Base-by-base conservation (phyloP, 2,113 vertebrate species). In the Tenebrosternarchus preto region DNA sequence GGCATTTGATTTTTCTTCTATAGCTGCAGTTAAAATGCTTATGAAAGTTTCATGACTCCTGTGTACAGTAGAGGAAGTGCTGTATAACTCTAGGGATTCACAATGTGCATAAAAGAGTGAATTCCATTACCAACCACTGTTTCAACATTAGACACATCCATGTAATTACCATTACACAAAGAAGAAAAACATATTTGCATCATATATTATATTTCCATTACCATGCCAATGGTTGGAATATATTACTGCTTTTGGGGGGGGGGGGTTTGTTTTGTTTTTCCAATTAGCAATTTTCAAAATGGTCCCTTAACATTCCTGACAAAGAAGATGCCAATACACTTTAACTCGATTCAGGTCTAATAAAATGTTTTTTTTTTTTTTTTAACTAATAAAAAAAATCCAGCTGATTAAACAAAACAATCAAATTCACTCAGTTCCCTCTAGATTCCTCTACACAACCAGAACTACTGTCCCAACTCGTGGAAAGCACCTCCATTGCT, bases 41-140 rank as follows among this genome's bases (percentile, higher is more conserved):
- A 86, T 86, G 80, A 84, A 86, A 76, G 60, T 80, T 86, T 80
- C 76, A 86, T 81, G 57, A 22, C 43, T 59, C 46, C 64, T 68
- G 25, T 64, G 56, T 80, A 79, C 76, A 82, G 77, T 69, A 68
- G 25, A 43, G 27, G 68, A 69, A 81, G 56, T 19, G 46, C 25
- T 31, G 46, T 59, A 68, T 12, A 50, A 29, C 31, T n/a, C 50
- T n/a, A 29, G 50, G 33, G 46, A 19, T 46, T 50, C 46, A 24
- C 17, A 59, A 24, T 73, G 72, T 70, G 50, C 57, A 66, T 60
- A 72, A 72, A 80, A 77, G 17, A 55, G n/a, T 66, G 77, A 66
- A 59, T 82, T 82, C 76, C 80, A 82, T 82, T 82, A 82, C 72
- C 24, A 36, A 61, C 80, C 71, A 67, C 19, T 59, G 69, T 76